Percentiles rank a stretch among this genome's conserved stretches.
phyloP scores from a whole-genome alignment of 2,888 invertebrate genomes.

The Physocephala rufipes region DNA sequence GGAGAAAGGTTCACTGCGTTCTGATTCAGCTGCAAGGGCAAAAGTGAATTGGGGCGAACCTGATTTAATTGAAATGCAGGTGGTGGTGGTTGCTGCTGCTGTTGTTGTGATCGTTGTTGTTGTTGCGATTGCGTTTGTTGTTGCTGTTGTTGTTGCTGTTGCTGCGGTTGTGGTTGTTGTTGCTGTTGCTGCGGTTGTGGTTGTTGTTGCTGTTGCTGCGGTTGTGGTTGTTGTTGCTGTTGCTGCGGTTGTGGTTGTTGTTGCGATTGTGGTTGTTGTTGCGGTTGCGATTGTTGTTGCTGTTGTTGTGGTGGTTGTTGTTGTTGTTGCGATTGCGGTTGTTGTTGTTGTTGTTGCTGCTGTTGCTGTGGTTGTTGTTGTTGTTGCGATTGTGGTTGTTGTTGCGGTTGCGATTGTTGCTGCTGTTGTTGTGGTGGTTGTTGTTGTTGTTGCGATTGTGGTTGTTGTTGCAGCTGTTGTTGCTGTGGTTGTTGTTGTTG shows the following conservation, averaged over 20 bases:
- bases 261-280: slow-evolving; percentile 11
- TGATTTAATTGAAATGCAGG: not conserved
- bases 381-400: slow-evolving; percentile 20
- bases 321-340: not conserved
- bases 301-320: not conserved
- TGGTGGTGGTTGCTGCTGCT: not conserved
- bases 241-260: slow-evolving; percentile 33
- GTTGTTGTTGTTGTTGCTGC: slow-evolving; percentile 22
- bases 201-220: slow-evolving; percentile 17
- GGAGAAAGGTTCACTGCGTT: not conserved
- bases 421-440: slow-evolving; percentile 12
- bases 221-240: slow-evolving; percentile 12
- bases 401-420: slow-evolving; percentile 34
- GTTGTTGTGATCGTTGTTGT: not conserved
- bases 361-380: slow-evolving; percentile 17
- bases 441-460: not conserved
- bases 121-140: not conserved
- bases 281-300: slow-evolving; percentile 4
- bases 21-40: too few relatives aligned
- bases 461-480: too few relatives aligned
- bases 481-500: too few relatives aligned
- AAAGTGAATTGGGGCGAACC: too few relatives aligned
- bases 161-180: slow-evolving; percentile 20
- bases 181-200: slow-evolving; percentile 24
- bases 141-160: not conserved